These are phyloP conservation scores for Clarias platycephalus DNA, from an alignment of 2,797 vertebrate species.

Conservation along the genomic window DNA sequence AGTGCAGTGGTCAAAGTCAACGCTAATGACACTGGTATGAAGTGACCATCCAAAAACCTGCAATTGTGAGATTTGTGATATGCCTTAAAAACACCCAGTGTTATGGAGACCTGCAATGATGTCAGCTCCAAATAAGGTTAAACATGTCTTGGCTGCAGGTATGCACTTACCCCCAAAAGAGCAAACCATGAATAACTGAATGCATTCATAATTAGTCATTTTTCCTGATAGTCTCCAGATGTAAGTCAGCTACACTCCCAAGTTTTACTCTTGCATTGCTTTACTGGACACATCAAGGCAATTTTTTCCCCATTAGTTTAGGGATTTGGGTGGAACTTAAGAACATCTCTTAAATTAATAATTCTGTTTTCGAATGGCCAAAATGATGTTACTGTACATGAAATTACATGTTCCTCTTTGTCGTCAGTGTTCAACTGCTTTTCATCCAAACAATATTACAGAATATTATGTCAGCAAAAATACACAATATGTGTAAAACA, in stretches of 20 bases:
- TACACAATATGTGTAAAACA: slow-evolving; percentile 23
- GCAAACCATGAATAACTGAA: slow-evolving; percentile 49
- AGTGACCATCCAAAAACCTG: not conserved
- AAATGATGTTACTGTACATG: not conserved
- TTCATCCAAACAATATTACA: not conserved
- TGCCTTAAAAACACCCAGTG: slow-evolving; percentile 11
- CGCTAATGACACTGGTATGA: not conserved
- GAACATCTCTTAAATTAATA: not conserved
- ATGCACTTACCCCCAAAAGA: slow-evolving; percentile 30
- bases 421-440: slow-evolving; percentile 1
- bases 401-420: not conserved
- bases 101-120: slow-evolving; percentile 47
- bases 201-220: slow-evolving; percentile 56
- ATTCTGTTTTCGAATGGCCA: not conserved
- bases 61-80: slow-evolving; percentile 3
- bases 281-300: slow-evolving; percentile 13
- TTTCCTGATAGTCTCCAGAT: slow-evolving; percentile 56
- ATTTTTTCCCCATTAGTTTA: not conserved
- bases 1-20: not conserved
- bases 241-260: slow-evolving; percentile 10
- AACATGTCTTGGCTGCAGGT: slow-evolving; percentile 45
- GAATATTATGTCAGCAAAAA: slow-evolving; percentile 13
- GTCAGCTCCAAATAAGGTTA: slow-evolving; percentile 47
- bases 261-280: slow-evolving; percentile 25
- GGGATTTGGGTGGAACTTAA: not conserved